These are phyloP conservation scores for Acronicta aceris DNA, from an alignment of 2,888 invertebrate genomes.

Conservation along the genomic window DNA sequence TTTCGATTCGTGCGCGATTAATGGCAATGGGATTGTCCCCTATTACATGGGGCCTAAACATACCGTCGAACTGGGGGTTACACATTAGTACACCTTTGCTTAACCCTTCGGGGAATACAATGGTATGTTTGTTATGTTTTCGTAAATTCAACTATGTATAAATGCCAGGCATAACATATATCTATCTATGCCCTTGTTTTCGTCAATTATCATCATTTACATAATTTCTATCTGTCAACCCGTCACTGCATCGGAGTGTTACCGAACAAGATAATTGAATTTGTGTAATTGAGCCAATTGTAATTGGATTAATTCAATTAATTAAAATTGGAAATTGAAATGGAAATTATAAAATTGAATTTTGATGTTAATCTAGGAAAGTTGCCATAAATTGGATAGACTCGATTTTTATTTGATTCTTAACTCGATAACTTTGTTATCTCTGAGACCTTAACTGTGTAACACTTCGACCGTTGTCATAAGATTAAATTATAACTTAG, in stretches of 20 bases:
- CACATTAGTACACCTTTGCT: too few relatives aligned
- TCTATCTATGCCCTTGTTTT: slow-evolving; percentile 14
- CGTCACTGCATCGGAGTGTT: slow-evolving; percentile 35
- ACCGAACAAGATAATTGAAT: slow-evolving; percentile 38
- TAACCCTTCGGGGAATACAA: too few relatives aligned
- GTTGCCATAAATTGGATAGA: neutral
- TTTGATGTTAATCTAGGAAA: neutral
- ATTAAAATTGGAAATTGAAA: slow-evolving; percentile 13
- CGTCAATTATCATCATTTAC: slow-evolving; percentile 26
- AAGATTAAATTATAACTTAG: neutral
- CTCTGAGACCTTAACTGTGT: neutral
- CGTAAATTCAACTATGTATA: neutral
- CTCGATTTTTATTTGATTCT: neutral
- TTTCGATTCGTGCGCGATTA: too few relatives aligned
- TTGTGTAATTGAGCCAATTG: slow-evolving; percentile 31
- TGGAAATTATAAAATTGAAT: slow-evolving; percentile 5
- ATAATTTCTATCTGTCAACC: slow-evolving; percentile 38
- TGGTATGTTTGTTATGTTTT: too few relatives aligned
- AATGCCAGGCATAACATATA: neutral
- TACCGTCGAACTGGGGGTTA: too few relatives aligned
- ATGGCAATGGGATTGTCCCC: too few relatives aligned
- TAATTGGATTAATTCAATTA: slow-evolving; percentile 18
- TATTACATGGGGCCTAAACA: too few relatives aligned
- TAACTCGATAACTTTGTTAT: neutral
- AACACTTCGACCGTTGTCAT: neutral